Evolutionary conservation across 1,140 invertebrate species (phyloP), one percentile per base, ranked within the genome.

Genomic region (Uloborus diversus): DNA sequence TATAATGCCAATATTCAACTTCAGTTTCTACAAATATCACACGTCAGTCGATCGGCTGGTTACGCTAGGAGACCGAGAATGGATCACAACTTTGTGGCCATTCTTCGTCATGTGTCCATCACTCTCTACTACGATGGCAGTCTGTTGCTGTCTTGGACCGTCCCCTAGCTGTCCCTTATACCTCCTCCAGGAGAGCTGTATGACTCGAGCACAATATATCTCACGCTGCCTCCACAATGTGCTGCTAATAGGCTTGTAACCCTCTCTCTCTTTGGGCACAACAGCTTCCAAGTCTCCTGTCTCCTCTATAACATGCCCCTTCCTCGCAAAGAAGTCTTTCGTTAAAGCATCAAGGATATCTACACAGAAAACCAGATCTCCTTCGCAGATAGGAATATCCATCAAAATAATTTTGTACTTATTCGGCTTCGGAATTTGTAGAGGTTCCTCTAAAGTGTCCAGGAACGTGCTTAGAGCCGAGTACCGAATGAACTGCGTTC

Each of bases 401-500:
- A 99, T 96, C 82, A 94, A 96, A 85, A 99, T 95, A 85, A 99
- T 96, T 90, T 98, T 97, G 88, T 97, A 98, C 89, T 98, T 97
- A 87, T 99, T 99, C 57, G 97, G 97, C 88, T 98, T 98, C 85
- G 97, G 95, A 83, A 99, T 96, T 88, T 97, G 94, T 79, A 97
- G 88, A 76, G 96, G 96, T 69, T 94, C 93, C 86, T 97, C 96
- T 56, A 98, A 90, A 70, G 96, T 94, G 87, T 99, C 96, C 57
- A 99, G 88, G 89, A 99, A 98, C 82, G 98, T 95, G 0, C 95
- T 96, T 57, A 99, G 88, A 86, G 96, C 92, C 83, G 95, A 92
- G 88, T 98, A 96, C 57, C 92, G 90, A 84, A 99, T 98, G 88
- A 97, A 99, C 87, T 98, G 95, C 4, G 96, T 97, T 64, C 97